Evolutionary conservation across 1,140 invertebrate species (phyloP).

Genomic region (Aphidius ervi): DNA sequence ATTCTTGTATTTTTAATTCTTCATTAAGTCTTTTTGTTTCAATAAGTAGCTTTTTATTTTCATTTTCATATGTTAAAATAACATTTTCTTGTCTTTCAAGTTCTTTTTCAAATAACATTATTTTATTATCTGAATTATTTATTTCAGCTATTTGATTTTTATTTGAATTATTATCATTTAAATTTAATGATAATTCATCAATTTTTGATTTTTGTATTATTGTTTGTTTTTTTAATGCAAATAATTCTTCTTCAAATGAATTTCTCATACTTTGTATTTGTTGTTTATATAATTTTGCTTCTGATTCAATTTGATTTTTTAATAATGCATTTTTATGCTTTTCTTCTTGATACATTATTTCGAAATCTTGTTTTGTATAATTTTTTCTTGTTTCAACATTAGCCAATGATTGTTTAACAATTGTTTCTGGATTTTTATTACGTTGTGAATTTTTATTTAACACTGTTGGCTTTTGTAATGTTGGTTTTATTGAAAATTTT

Average conservation of each 20-base stretch:
- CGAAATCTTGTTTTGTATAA: slow-evolving; percentile 32
- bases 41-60: slow-evolving; percentile 44
- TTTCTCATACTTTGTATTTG: slow-evolving; percentile 44
- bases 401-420: slow-evolving; percentile 27
- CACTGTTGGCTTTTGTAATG: slow-evolving; percentile 30
- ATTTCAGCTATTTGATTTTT: slow-evolving; percentile 25
- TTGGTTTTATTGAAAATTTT: slow-evolving; percentile 24
- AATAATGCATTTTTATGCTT: slow-evolving; percentile 41
- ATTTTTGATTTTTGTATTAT: slow-evolving; percentile 46
- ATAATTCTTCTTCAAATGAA: slow-evolving; percentile 47
- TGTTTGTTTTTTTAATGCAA: slow-evolving; percentile 47
- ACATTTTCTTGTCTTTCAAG: slow-evolving; percentile 44
- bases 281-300: slow-evolving; percentile 42
- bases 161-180: slow-evolving; percentile 24
- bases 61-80: slow-evolving; percentile 42
- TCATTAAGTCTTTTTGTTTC: slow-evolving; percentile 41
- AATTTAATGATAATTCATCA: slow-evolving; percentile 35
- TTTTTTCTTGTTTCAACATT: slow-evolving; percentile 36
- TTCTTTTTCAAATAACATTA: slow-evolving; percentile 39
- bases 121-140: slow-evolving; percentile 26
- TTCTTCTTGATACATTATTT: slow-evolving; percentile 43
- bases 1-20: slow-evolving; percentile 36
- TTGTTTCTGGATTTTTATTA: slow-evolving; percentile 25
- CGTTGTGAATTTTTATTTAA: slow-evolving; percentile 23
- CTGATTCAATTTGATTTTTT: slow-evolving; percentile 44